Base-by-base conservation (phyloP, 2,113 vertebrate genomes). In the Coturnix japonica region DNA sequence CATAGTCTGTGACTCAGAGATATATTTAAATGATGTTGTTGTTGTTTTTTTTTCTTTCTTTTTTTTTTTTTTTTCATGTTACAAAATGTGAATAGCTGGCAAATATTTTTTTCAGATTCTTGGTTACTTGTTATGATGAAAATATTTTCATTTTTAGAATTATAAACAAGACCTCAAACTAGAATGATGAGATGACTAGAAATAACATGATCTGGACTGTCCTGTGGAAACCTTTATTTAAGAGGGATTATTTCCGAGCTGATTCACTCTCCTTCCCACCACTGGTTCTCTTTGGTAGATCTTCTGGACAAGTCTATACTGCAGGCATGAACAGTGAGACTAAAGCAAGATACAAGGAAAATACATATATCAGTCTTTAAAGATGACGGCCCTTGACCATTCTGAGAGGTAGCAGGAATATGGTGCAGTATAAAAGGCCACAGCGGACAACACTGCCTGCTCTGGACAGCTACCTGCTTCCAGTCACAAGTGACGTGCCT, bases 61-160 rank as follows among this genome's bases (percentile, higher is more conserved):
- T 57, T 81, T 51, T 16, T 73, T 82, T 75, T 81, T 46, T 28
- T 82, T 85, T 91, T 77, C 23, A 8, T 86, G 49, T 90, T 93
- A 89, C 33, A 91, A 89, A 85, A 94, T 85, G 23, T 67, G 84
- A 76, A 85, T 70, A 82, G 60, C 51, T 93, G 87, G 63, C 71
- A 95, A 94, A 71, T 31, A 81, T 84, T 92, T 53, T 92, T 84
- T 85, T 77, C 85, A 86, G 81, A 78, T 64, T 80, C 71, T 86
- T 81, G 93, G 90, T 95, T 92, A 94, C 37, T 87, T 88, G 72
- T 78, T 93, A 64, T 11, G 70, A 94, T 92, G 65, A 71, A 80
- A 79, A 73, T 85, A 77, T 87, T 97, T 95, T 96, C 30, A 66
- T 84, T 93, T 95, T 71, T 87, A 81, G 95, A 91, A 78, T 81